phyloP scores from a whole-genome alignment of 2,797 vertebrate genomes.

The Manis crassicaudata region DNA sequence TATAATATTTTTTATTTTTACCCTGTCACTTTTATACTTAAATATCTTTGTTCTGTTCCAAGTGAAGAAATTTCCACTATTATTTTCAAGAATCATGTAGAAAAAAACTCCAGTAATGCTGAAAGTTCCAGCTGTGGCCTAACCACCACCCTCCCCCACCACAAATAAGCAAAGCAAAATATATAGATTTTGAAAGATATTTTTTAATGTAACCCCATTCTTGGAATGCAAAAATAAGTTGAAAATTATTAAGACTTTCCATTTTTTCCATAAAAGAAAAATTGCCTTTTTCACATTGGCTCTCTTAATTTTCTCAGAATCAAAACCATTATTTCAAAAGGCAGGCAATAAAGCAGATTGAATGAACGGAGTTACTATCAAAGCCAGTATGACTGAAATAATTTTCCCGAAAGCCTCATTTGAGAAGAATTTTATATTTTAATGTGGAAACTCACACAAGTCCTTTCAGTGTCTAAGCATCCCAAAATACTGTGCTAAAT shows the following conservation, averaged over 20 bases:
- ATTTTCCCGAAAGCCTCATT: conserved; percentile 49
- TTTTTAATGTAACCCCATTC: neutral
- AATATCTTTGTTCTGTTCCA: conserved; percentile 20
- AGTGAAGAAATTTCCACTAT: neutral
- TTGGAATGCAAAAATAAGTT: conserved; percentile 56
- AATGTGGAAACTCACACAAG: conserved; percentile 60
- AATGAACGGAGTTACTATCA: conserved; percentile 54
- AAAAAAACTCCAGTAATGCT: neutral
- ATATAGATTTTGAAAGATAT: neutral
- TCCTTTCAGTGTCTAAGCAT: conserved; percentile 53
- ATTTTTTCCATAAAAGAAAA: conserved; percentile 51
- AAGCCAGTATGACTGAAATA: conserved; percentile 41
- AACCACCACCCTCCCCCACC: neutral
- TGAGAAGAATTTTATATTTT: conserved; percentile 72
- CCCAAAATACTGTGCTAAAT: conserved; percentile 73
- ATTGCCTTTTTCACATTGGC: conserved; percentile 13
- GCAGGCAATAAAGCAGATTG: conserved; percentile 20
- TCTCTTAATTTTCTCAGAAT: conserved; percentile 69
- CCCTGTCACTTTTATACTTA: neutral
- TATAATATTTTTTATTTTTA: conserved; percentile 15
- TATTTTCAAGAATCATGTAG: conserved; percentile 31
- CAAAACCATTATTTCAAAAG: conserved; percentile 59
- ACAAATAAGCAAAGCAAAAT: conserved; percentile 3
- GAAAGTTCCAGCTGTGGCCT: neutral
- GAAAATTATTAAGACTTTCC: conserved; percentile 45